A percentile compares a stretch with the other conserved stretches of the same genome.
Evolutionary conservation across 2,113 vertebrate genomes (phyloP).

Genomic region (Danio rerio): DNA sequence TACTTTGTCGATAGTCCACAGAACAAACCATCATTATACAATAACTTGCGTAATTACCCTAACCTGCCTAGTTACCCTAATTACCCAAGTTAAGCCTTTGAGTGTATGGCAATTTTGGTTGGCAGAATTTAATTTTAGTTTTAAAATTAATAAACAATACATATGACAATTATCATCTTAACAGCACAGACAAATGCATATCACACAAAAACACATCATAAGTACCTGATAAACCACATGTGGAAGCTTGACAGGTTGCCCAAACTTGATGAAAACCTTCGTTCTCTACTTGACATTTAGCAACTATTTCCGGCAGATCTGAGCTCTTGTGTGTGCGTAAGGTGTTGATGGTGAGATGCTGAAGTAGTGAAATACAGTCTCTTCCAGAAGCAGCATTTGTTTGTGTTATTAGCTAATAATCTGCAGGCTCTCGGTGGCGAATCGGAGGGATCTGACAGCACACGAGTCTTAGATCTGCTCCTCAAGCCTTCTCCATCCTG

Average conservation of each 20-base stretch:
- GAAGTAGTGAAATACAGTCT: not conserved
- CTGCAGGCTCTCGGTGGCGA: constrained; percentile 39
- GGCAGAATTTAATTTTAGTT: no score
- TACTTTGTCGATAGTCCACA: no score
- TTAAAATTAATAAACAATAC: no score
- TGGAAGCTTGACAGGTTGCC: not conserved
- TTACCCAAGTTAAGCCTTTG: no score
- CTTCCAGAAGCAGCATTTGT: constrained; percentile 32
- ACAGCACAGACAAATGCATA: no score
- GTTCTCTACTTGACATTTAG: not conserved
- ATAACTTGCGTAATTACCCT: no score
- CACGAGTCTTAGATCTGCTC: constrained; percentile 36
- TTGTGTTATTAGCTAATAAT: constrained; percentile 26
- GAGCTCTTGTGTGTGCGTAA: not conserved
- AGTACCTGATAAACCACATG: not conserved
- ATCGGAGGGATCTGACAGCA: constrained; percentile 7
- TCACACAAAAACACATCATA: no score
- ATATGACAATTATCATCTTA: no score
- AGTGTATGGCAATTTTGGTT: no score
- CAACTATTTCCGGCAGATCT: not conserved
- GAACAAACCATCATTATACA: no score
- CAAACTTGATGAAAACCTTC: not conserved
- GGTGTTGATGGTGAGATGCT: no score
- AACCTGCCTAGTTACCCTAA: no score
- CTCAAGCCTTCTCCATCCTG: constrained; percentile 45